Conservation (phyloP, 2,113 vertebrate species). For the Gymnorhina tibicen region DNA sequence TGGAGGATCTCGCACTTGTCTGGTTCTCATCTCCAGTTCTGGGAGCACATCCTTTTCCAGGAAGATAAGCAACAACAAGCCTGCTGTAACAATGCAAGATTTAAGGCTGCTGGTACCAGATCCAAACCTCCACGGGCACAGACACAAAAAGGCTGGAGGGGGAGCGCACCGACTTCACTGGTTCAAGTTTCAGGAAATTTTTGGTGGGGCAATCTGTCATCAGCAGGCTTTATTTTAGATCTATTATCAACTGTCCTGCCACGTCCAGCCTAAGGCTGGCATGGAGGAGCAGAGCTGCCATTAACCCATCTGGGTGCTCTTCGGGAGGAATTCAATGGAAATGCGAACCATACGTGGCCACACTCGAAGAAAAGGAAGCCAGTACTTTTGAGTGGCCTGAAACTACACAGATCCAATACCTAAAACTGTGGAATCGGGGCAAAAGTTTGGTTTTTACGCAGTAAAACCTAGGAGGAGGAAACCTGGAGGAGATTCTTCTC, state of each 20-base stretch:
- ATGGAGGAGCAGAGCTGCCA: not conserved
- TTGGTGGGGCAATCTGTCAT: not conserved
- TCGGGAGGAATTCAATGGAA: not conserved
- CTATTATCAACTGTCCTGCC: not conserved
- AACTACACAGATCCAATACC: not conserved
- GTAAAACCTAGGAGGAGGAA: not conserved
- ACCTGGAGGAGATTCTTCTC: not conserved
- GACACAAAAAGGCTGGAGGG: not conserved
- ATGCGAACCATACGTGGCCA: not conserved
- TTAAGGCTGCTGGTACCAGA: not conserved
- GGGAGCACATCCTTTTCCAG: slow-evolving; percentile 1
- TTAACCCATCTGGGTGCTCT: not conserved
- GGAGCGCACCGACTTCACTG: not conserved
- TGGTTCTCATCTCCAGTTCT: not conserved
- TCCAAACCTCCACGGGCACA: not conserved
- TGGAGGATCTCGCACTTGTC: not conserved
- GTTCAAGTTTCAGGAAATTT: not conserved
- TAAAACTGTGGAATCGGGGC: not conserved
- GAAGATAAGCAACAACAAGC: not conserved
- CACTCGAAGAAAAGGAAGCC: not conserved
- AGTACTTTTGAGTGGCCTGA: not conserved
- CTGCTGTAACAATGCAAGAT: not conserved
- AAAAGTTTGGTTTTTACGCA: not conserved
- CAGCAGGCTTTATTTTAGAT: not conserved
- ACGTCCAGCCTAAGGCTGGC: not conserved